Conservation (phyloP, 2,113 vertebrate genomes). For the Phaethornis superciliosus region DNA sequence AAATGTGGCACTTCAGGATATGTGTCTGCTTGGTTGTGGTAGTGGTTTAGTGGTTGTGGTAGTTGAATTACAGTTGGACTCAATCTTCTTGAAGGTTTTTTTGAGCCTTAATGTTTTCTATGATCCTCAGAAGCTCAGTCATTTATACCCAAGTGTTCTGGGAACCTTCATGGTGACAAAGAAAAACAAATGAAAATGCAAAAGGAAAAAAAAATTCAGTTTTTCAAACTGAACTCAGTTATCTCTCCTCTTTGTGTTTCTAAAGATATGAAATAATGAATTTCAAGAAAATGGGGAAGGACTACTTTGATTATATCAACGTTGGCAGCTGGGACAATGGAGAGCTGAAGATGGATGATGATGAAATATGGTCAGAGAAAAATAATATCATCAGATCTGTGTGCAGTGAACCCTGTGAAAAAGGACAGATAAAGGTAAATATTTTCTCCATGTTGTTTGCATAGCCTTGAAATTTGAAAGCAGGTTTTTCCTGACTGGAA, state of each 20-base stretch:
- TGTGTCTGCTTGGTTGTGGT: too few species aligned
- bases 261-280: slow-evolving; percentile 98
- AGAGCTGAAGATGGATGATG: slow-evolving; percentile 93
- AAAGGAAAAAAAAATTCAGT: not conserved
- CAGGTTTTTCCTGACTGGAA: not conserved
- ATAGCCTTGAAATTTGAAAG: not conserved
- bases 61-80: too few species aligned
- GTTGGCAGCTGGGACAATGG: slow-evolving; percentile 98
- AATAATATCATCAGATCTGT: slow-evolving; percentile 90
- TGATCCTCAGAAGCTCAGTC: not conserved
- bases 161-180: not conserved
- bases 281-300: slow-evolving; percentile 98
- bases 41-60: too few species aligned
- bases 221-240: not conserved
- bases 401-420: slow-evolving; percentile 97
- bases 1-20: too few species aligned
- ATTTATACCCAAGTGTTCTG: not conserved
- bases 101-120: too few species aligned
- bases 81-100: too few species aligned
- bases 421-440: slow-evolving; percentile 96
- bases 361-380: slow-evolving; percentile 94
- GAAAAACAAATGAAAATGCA: not conserved
- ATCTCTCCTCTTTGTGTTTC: slow-evolving; percentile 51
- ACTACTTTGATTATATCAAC: slow-evolving; percentile 95
- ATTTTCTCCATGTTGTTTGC: not conserved